Base-by-base conservation (phyloP, 2,888 invertebrate species). In the Rhagonycha lutea region DNA sequence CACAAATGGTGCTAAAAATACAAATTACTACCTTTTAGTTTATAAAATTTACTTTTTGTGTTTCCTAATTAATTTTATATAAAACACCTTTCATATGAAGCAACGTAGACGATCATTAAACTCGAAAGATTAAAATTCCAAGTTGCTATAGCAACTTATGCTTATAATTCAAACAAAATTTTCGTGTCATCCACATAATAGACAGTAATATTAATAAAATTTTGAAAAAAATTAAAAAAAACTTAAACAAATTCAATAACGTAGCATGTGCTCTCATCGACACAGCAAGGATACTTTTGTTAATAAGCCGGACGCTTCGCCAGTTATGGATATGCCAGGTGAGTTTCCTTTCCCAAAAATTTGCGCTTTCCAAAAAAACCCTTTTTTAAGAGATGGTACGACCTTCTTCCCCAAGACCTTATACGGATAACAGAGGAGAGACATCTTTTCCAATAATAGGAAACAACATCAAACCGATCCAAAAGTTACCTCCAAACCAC, bases 401-500 rank as follows among this genome's bases (percentile, higher is more conserved):
- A 8, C 28, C 28, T 9, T 7, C 8, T 9, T 28, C 28, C 9
- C 28, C 28, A 8, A 47, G 47, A n/a, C 5, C n/a, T 47, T 47
- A 5, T n/a, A 2, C 32, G 4, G 47, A 47, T 1, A 4, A 1
- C 5, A 12, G 47, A n/a, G 47, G n/a, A n/a, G 47, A 47, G 0
- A 7, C 47, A 8, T 1, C 47, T n/a, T 47, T 7, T n/a, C 14
- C 62, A 7, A n/a, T 62, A 7, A n/a, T 62, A 18, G 23, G 2
- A 4, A 62, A 12, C 11, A 12, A 9, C 61, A 2, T 12, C 4
- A 72, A 72, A 47, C 68, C 72, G 12, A 74, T 79, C 32, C 78
- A 77, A 12, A 80, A 75, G 60, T 73, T 79, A 32, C 78, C 80
- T 18, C 74, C 78, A 10, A 71, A 76, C 3, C 78, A 75, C 69